These are phyloP conservation scores for Orientallactaga bullata DNA, from an alignment of 2,113 vertebrate species.

Conservation along the genomic window DNA sequence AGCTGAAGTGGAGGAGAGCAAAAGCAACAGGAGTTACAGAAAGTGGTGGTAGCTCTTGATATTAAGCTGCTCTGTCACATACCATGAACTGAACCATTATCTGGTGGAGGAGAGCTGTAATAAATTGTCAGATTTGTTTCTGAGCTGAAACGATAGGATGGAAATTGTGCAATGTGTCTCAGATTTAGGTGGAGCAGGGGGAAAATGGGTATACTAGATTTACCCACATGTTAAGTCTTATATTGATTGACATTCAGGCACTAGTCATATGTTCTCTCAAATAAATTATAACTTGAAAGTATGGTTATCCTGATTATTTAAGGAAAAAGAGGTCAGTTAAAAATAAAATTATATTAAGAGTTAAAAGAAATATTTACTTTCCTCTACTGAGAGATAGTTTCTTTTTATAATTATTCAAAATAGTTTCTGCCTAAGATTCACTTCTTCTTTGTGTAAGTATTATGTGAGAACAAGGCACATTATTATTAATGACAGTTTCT, in stretches of 20 bases:
- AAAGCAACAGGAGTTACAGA: constrained; percentile 84
- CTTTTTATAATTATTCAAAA: constrained; percentile 7
- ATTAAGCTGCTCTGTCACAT: constrained; percentile 87
- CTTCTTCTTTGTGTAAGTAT: neutral
- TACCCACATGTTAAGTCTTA: constrained; percentile 70
- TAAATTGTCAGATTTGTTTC: constrained; percentile 89
- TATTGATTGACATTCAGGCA: constrained; percentile 71
- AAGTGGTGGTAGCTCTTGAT: constrained; percentile 82
- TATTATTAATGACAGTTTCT: neutral
- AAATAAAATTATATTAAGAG: constrained; percentile 55
- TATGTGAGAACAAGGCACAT: neutral
- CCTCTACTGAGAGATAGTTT: neutral
- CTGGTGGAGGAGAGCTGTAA: constrained; percentile 85
- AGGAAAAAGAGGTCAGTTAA: constrained; percentile 59
- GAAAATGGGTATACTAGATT: constrained; percentile 57
- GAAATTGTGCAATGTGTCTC: constrained; percentile 84
- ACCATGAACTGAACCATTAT: constrained; percentile 87
- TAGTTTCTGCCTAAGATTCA: neutral
- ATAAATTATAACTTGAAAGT: constrained; percentile 46
- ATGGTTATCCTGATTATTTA: neutral
- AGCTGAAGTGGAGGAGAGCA: constrained; percentile 83
- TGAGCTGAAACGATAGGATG: constrained; percentile 85
- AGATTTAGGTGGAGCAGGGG: constrained; percentile 57
- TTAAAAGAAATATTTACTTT: constrained; percentile 48
- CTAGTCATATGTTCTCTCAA: constrained; percentile 47